Percentiles rank a stretch among this genome's conserved stretches.
These are phyloP conservation scores for Serilophus lunatus DNA, from an alignment of 2,113 vertebrate genomes.

Conservation along the genomic window DNA sequence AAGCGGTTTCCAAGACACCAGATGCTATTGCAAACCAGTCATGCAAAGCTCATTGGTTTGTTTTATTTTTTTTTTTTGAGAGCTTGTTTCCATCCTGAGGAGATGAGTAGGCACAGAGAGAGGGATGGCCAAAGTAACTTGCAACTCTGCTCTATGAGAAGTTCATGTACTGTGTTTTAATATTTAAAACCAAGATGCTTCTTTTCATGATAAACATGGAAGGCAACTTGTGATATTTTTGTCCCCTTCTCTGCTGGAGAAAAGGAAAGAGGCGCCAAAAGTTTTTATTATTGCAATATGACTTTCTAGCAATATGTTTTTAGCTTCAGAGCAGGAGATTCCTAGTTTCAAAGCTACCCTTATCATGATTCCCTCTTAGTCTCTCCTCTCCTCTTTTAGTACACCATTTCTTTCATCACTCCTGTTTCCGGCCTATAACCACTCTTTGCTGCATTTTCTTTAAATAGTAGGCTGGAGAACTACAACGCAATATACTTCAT, in stretches of 20 bases:
- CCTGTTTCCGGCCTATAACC: neutral
- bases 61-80: neutral
- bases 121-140: neutral
- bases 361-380: neutral
- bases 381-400: neutral
- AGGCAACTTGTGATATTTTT: neutral
- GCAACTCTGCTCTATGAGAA: neutral
- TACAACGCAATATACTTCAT: neutral
- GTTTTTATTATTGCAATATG: neutral
- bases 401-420: neutral
- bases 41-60: neutral
- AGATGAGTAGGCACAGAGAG: neutral
- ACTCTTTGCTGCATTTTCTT: neutral
- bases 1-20: slow-evolving; percentile 60
- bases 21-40: slow-evolving; percentile 52
- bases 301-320: neutral
- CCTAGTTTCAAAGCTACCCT: neutral
- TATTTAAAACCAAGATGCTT: neutral
- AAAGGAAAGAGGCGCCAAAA: neutral
- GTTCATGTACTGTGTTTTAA: neutral
- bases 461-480: neutral
- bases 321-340: neutral
- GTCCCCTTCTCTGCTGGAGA: neutral
- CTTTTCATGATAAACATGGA: neutral
- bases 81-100: neutral